phyloP scores from a whole-genome alignment of 1,140 invertebrate genomes.

The Aphaenogaster rudis region DNA sequence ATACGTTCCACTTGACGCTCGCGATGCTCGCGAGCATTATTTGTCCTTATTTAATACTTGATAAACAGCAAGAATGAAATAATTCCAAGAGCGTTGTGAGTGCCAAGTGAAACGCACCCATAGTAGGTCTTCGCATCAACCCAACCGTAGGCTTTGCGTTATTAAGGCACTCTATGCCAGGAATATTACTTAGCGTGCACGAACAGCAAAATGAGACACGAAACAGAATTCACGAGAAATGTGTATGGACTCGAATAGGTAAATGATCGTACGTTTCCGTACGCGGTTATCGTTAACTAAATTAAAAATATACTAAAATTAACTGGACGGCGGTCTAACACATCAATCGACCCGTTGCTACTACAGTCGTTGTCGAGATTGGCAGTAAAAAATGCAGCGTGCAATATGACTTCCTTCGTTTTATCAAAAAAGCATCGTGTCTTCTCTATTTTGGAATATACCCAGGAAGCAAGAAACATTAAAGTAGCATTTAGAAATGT shows the following conservation, averaged over 20 bases:
- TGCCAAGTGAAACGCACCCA: too few species aligned
- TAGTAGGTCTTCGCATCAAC: constrained; percentile 64
- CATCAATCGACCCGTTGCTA: constrained; percentile 65
- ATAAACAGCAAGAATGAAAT: too few species aligned
- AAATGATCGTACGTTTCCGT: constrained; percentile 49
- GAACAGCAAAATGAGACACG: constrained; percentile 64
- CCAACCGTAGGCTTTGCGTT: constrained; percentile 46
- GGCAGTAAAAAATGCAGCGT: constrained; percentile 48
- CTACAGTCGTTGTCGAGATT: constrained; percentile 35
- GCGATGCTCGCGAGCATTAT: too few species aligned
- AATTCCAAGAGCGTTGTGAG: too few species aligned
- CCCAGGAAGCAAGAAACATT: too few species aligned
- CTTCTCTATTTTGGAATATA: background rate
- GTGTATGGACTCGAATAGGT: constrained; percentile 5
- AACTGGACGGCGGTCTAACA: constrained; percentile 84
- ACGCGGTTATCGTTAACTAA: constrained; percentile 38
- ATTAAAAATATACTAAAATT: constrained; percentile 82
- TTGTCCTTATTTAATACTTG: too few species aligned
- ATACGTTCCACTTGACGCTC: too few species aligned
- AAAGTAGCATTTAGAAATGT: too few species aligned
- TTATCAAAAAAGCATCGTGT: constrained; percentile 19
- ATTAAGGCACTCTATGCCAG: constrained; percentile 78
- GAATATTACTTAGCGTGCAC: constrained; percentile 72
- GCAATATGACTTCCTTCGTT: background rate
- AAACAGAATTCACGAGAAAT: constrained; percentile 48